Percentiles rank a stretch among this genome's conserved stretches.
These are phyloP conservation scores for Periophthalmus magnuspinnatus DNA, from an alignment of 2,797 vertebrate genomes.

Conservation along the genomic window DNA sequence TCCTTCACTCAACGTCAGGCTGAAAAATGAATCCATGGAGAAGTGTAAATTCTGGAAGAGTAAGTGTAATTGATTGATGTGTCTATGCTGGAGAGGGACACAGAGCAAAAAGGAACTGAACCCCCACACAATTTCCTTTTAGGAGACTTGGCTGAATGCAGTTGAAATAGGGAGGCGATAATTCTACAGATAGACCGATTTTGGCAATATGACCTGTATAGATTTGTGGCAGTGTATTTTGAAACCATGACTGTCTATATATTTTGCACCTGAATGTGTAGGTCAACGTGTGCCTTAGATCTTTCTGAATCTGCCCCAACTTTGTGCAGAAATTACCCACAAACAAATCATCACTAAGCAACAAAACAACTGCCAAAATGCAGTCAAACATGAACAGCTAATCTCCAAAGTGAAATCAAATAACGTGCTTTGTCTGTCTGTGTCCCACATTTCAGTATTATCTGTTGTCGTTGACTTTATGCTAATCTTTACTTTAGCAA, in stretches of 20 bases:
- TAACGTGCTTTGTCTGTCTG: not conserved
- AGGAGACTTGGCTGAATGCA: conserved; percentile 18
- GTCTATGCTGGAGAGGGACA: conserved; percentile 34
- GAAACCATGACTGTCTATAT: not conserved
- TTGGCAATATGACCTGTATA: not conserved
- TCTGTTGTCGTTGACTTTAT: not conserved
- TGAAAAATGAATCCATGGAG: conserved; percentile 48
- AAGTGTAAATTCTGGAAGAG: conserved; percentile 44
- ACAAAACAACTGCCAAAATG: not conserved
- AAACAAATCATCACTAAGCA: not conserved
- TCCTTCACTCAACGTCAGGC: conserved; percentile 37
- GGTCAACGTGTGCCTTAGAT: not conserved
- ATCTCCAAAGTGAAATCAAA: not conserved
- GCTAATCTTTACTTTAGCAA: not conserved
- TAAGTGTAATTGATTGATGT: conserved; percentile 62
- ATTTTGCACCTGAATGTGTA: too few relatives aligned
- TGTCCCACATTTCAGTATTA: not conserved
- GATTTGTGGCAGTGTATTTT: not conserved
- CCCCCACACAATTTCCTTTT: conserved; percentile 48
- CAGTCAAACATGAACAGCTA: not conserved
- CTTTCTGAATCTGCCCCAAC: not conserved
- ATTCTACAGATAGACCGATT: conserved; percentile 20
- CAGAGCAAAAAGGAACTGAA: conserved; percentile 34
- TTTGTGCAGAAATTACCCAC: not conserved
- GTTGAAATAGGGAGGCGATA: conserved; percentile 29